phyloP scores from a whole-genome alignment of 2,888 invertebrate species.

The Chalcosyrphus nemorum region DNA sequence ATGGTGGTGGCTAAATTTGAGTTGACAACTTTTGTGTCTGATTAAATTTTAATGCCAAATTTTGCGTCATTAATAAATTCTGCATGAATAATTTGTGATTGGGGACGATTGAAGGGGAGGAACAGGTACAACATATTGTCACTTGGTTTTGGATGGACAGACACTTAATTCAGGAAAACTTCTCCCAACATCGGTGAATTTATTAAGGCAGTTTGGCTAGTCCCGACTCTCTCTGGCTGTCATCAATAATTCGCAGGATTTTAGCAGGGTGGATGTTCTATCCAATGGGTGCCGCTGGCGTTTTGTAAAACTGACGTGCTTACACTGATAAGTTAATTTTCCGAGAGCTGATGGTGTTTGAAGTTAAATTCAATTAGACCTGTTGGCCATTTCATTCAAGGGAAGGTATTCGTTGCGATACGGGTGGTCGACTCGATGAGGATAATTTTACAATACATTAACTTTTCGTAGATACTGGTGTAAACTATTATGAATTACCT shows the following conservation, averaged over 20 bases:
- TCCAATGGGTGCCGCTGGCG: constrained; percentile 45
- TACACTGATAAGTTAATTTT: constrained; percentile 62
- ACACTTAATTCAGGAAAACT: constrained; percentile 65
- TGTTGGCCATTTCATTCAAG: constrained; percentile 26
- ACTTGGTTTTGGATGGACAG: constrained; percentile 60
- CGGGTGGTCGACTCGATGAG: constrained; percentile 2
- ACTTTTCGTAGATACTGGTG: constrained; percentile 11
- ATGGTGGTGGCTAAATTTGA: constrained; percentile 70
- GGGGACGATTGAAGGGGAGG: constrained; percentile 23
- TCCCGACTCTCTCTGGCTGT: not conserved
- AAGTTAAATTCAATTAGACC: constrained; percentile 58
- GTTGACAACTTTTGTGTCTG: constrained; percentile 78
- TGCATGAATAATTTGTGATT: constrained; percentile 75
- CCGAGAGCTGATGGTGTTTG: constrained; percentile 14
- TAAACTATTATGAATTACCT: not conserved
- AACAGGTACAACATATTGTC: constrained; percentile 46
- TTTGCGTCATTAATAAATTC: constrained; percentile 75
- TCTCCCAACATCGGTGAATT: constrained; percentile 45
- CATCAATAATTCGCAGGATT: constrained; percentile 47
- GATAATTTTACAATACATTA: constrained; percentile 28
- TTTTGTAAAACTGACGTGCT: constrained; percentile 57
- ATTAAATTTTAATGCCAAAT: constrained; percentile 80
- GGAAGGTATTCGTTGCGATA: constrained; percentile 1
- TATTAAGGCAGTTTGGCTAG: constrained; percentile 22
- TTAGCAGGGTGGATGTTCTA: constrained; percentile 18